phyloP scores from a whole-genome alignment of 2,888 invertebrate genomes.

The Myopa tessellatipennis region DNA sequence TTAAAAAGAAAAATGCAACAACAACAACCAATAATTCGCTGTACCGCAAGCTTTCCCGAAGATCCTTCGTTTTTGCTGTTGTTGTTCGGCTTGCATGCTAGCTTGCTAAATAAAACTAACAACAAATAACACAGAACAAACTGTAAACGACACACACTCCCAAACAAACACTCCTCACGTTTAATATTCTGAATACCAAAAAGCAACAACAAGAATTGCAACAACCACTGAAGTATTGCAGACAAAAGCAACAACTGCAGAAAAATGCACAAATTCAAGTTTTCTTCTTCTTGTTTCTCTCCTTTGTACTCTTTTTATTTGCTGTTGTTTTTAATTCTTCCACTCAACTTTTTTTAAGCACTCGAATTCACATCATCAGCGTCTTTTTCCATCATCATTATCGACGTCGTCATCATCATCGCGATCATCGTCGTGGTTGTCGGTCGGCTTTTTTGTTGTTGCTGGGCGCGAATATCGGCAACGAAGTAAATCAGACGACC shows the following conservation, averaged over 20 bases:
- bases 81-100: not conserved
- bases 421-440: too few species aligned
- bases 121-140: not conserved
- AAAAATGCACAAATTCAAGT: conserved; percentile 10
- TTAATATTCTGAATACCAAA: not conserved
- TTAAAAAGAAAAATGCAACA: too few species aligned
- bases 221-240: not conserved
- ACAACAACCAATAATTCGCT: not conserved
- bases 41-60: conserved; percentile 6
- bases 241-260: not conserved
- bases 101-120: not conserved
- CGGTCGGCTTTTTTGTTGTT: conserved; percentile 2
- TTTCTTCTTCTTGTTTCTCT: conserved; percentile 5
- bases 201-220: not conserved
- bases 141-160: not conserved
- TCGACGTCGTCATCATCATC: too few species aligned
- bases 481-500: conserved; percentile 29
- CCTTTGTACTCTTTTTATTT: not conserved
- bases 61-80: not conserved
- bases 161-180: too few species aligned
- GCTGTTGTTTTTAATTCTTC: not conserved
- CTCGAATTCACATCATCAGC: not conserved
- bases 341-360: not conserved
- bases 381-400: not conserved
- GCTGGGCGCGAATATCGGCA: conserved; percentile 26